Evolutionary conservation across 1,140 invertebrate genomes (phyloP), one percentile per base, ranked within the genome.

Genomic region (Cydia strobilella): DNA sequence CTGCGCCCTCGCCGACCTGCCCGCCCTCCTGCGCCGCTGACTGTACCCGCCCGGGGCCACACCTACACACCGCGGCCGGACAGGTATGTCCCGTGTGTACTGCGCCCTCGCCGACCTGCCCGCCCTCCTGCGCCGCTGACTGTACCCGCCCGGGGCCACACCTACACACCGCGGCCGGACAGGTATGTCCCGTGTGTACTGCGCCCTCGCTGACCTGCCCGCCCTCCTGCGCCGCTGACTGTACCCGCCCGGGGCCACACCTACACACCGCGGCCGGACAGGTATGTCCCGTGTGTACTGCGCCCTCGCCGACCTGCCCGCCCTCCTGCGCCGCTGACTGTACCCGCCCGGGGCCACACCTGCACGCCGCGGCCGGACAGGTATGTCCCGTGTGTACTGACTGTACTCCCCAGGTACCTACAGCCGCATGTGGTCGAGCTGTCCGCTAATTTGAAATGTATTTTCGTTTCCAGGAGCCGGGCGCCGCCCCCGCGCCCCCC

Each of bases 1-100:
- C n/a, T 98, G 98, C 95, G 98, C 98, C 87, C 99, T 99, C 94
- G 97, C 92, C 74, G 92, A 93, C 86, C 88, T 93, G 76, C 80
- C 86, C 66, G 90, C 91, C 71, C 86, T 93, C 76, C 86, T 93
- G 83, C 89, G 89, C 42, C 91, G 90, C 92, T 92, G 90, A 90
- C 87, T 3, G 62, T 66, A 2, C 25, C 25, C 71, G 45, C 62
- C 35, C 20, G 66, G 31, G 73, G 1, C 9, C 69, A 71, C 45
- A 31, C 75, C 1, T n/a, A n/a, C n/a, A n/a, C n/a, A n/a, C n/a
- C n/a, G n/a, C n/a, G n/a, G n/a, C 35, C 69, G 51, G 12, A 3
- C 23, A 25, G 73, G 13, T 71, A 1, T 1, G 45, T n/a, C 31
- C 0, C 31, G 31, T 31, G 31, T 31, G 27, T n/a, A n/a, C n/a